phyloP scores from a whole-genome alignment of 1,140 invertebrate species.

The Pentalonia nigronervosa region DNA sequence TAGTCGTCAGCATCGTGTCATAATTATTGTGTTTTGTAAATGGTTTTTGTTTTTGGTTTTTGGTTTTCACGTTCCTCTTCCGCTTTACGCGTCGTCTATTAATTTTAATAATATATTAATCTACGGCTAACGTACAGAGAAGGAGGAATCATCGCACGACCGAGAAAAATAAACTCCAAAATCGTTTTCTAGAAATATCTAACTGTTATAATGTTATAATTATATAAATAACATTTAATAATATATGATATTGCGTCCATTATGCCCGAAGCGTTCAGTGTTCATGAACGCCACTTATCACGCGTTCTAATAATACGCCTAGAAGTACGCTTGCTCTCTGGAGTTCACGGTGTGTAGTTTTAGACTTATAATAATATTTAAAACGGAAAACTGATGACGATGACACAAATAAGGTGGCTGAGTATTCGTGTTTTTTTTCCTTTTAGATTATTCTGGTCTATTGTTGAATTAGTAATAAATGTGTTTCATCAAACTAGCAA shows the following conservation, averaged over 20 bases:
- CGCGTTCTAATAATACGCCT: background rate
- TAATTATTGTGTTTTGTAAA: background rate
- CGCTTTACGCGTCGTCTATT: background rate
- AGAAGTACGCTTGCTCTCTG: background rate
- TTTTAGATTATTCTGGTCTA: background rate
- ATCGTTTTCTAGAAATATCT: background rate
- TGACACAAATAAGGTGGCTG: background rate
- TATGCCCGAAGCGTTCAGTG: background rate
- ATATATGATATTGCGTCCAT: background rate
- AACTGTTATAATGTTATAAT: slow-evolving; percentile 9
- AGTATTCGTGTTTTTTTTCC: background rate
- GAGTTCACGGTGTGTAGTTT: background rate
- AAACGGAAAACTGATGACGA: background rate
- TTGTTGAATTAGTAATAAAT: background rate
- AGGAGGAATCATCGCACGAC: background rate
- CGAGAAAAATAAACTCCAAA: background rate
- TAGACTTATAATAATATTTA: background rate
- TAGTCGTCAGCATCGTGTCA: slow-evolving; percentile 9
- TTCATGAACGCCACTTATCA: background rate
- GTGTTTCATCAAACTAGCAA: background rate
- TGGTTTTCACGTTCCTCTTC: background rate
- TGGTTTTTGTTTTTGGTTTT: background rate
- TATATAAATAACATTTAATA: slow-evolving; percentile 21
- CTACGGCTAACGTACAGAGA: background rate
- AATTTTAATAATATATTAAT: background rate